Evolutionary conservation across 2,888 invertebrate genomes (phyloP), one percentile per base, ranked within the genome.

Genomic region (Pammene fasciana): DNA sequence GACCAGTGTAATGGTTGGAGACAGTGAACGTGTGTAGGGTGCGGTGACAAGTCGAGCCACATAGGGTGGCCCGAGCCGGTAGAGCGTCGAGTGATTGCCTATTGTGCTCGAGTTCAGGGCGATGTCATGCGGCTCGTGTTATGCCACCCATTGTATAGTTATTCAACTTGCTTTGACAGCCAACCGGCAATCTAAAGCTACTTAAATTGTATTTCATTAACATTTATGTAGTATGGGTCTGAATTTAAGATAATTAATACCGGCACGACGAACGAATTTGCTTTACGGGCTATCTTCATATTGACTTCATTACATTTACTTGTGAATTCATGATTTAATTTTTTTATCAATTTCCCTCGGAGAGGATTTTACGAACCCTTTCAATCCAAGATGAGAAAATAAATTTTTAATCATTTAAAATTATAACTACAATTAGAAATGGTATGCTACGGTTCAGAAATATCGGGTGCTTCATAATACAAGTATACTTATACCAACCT

Each of bases 41-140:
- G 59, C 55, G 62, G 59, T 60, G 48, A 54, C 16, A 56, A 48
- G 55, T 48, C 56, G 46, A 46, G 46, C 55, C 45, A 65, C 64
- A 56, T 52, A 60, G 61, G 66, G 54, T 65, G 71, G 64, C 52
- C 57, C 64, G 70, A 71, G 61, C 67, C 73, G 62, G 65, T 73
- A 65, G 73, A 74, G 75, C 75, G 76, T 75, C 71, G 73, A 75
- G 73, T 74, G 76, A 80, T 81, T 77, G 77, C 68, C 73, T 72
- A 77, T 80, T 81, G 78, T 79, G 67, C 65, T 71, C 67, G 73
- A 75, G 72, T 56, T 72, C 56, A 52, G 64, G 67, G 71, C 38
- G 56, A 43, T 41, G 52, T 34, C 34, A 64, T 48, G 34, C 68
- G 65, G 56, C 65, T 61, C 64, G 54, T 38, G 61, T 62, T 60